Base-by-base conservation (phyloP, 53 echinoderm and acorn worm genomes). In the Zoroaster sp. region DNA sequence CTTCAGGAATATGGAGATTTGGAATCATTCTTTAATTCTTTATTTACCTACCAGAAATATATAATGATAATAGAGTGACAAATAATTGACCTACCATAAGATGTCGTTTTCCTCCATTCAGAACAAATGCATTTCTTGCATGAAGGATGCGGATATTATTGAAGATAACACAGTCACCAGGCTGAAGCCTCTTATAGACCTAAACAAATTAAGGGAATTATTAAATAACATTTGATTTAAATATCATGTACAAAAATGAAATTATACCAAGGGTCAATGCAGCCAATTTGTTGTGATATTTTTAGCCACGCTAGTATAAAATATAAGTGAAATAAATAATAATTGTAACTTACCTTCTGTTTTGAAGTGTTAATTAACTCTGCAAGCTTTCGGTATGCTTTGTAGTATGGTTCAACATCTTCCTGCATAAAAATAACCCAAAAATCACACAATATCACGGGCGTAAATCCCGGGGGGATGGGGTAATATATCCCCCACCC, bases 61-160 rank as follows among this genome's bases (percentile, higher is more conserved):
- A n/a, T n/a, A n/a, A n/a, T n/a, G n/a, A n/a, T n/a, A n/a, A n/a
- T n/a, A n/a, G n/a, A n/a, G n/a, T n/a, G n/a, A n/a, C n/a, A n/a
- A n/a, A 14, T 15, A 33, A 46, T 13, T 37, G 9, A 45, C 91
- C 23, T 88, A 99, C 99, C 94, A 88, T 55, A 0, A 94, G 88
- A 79, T 92, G 93, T 88, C 99, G 83, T 18, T 74, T 69, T 20
- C 93, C 95, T 38, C 96, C 96, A 41, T 95, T 93, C 30, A 93
- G 90, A 44, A 81, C 40, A 53, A 96, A 96, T 11, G 49, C 77
- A 14, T 73, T 85, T 25, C 99, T 74, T 1, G 91, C 94, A 93
- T 99, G 99, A 3, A 99, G 88, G 13, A 99, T 87, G 63, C 99
- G 91, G 8, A 92, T 74, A 72, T 99, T 99, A 54, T 99, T 99